Conservation (phyloP, 2,888 invertebrate genomes). For the Rhodophaea formosa region DNA sequence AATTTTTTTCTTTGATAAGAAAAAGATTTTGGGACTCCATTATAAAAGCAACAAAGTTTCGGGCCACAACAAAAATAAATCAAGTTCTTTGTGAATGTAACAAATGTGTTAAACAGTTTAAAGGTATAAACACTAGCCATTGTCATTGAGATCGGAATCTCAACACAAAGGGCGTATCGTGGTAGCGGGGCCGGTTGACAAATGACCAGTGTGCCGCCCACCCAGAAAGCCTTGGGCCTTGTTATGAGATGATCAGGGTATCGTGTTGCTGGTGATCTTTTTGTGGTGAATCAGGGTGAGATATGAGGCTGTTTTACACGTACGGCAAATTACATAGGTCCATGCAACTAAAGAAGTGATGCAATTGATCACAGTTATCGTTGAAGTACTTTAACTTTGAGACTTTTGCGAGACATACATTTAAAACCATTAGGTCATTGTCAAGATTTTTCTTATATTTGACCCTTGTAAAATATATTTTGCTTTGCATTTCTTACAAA, state of each 20-base stretch:
- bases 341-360: no score
- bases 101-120: slow-evolving; percentile 73
- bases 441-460: no score
- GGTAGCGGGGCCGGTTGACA: slow-evolving; percentile 67
- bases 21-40: background rate
- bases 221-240: slow-evolving; percentile 49
- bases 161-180: slow-evolving; percentile 65
- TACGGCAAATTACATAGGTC: background rate
- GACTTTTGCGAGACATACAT: no score
- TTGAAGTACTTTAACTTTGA: no score
- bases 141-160: slow-evolving; percentile 64
- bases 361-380: no score
- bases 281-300: background rate
- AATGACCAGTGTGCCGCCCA: slow-evolving; percentile 60
- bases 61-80: slow-evolving; percentile 2
- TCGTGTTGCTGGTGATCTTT: slow-evolving; percentile 7
- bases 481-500: no score
- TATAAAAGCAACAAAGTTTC: background rate
- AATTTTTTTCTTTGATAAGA: no score
- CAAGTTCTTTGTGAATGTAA: slow-evolving; percentile 42
- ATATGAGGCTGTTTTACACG: background rate
- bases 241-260: slow-evolving; percentile 30
- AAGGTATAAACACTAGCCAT: slow-evolving; percentile 66
- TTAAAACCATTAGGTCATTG: no score
- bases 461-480: no score